Evolutionary conservation across 2,113 vertebrate species (phyloP).

Genomic region (Eolophus roseicapilla): DNA sequence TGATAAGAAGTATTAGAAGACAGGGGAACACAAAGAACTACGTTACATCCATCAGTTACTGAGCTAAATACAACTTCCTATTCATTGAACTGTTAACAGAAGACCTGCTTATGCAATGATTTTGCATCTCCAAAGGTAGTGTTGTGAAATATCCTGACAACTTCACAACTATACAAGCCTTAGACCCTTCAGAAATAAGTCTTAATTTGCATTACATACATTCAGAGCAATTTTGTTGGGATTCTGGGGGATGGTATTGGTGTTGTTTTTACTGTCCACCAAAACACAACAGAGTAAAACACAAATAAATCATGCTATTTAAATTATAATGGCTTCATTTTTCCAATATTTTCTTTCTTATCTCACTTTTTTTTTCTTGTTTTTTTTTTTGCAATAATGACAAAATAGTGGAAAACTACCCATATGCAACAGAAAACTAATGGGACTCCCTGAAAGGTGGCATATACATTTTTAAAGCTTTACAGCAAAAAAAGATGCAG

Average conservation of each 20-base stretch:
- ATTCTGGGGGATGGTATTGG: not conserved
- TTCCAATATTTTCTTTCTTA: not conserved
- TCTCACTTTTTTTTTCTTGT: too few species aligned
- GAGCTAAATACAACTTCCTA: not conserved
- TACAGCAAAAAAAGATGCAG: not conserved
- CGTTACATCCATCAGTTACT: not conserved
- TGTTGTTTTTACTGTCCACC: not conserved
- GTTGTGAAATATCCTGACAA: not conserved
- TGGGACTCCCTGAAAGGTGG: not conserved
- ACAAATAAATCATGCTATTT: not conserved
- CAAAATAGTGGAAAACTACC: not conserved
- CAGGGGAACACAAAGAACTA: not conserved
- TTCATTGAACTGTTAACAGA: not conserved
- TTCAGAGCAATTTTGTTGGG: not conserved
- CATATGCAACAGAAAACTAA: not conserved
- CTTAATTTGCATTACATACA: not conserved
- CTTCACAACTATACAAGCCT: not conserved
- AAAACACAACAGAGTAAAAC: not conserved
- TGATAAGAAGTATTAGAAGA: not conserved
- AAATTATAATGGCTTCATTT: not conserved
- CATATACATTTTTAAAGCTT: not conserved
- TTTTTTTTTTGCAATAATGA: not conserved
- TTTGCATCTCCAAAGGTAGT: not conserved
- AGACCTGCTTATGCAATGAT: not conserved
- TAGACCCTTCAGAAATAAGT: not conserved